These are phyloP conservation scores for Sarotherodon lohbergeri DNA, from an alignment of 2,113 vertebrate genomes.

Conservation along the genomic window DNA sequence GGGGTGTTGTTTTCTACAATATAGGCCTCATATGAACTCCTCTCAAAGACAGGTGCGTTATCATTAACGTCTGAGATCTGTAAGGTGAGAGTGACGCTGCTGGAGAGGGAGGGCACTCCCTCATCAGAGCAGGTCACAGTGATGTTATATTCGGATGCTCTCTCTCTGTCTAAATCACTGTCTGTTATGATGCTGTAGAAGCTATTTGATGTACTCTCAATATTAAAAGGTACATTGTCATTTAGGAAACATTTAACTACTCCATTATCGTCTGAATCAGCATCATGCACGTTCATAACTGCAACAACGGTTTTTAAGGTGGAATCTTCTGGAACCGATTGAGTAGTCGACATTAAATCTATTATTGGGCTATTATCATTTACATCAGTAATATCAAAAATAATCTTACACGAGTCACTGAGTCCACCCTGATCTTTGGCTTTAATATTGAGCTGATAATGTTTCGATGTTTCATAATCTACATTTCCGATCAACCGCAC, in stretches of 20 bases:
- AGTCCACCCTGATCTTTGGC: slow-evolving; percentile 67
- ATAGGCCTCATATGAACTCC: background rate
- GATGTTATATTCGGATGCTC: background rate
- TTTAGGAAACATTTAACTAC: slow-evolving; percentile 61
- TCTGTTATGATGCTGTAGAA: slow-evolving; percentile 67
- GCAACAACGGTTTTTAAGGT: slow-evolving; percentile 61
- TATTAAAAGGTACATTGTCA: slow-evolving; percentile 52
- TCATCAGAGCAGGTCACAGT: slow-evolving; percentile 2
- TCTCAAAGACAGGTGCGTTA: background rate
- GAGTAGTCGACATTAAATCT: slow-evolving; percentile 44
- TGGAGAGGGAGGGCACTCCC: background rate
- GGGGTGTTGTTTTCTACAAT: slow-evolving; percentile 44
- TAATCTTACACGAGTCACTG: slow-evolving; percentile 42
- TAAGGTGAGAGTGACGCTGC: background rate
- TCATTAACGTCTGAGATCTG: background rate
- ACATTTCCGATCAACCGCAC: slow-evolving; percentile 54
- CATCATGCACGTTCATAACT: slow-evolving; percentile 73
- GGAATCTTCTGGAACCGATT: slow-evolving; percentile 66
- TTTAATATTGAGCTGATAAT: slow-evolving; percentile 58
- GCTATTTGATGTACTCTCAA: slow-evolving; percentile 60
- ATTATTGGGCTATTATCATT: slow-evolving; percentile 68
- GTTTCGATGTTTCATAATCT: slow-evolving; percentile 66
- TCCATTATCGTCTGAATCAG: slow-evolving; percentile 71
- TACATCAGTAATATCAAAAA: slow-evolving; percentile 65
- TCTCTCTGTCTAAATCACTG: slow-evolving; percentile 9